These are phyloP conservation scores for Muscicapa comitata DNA, from an alignment of 2,797 vertebrate genomes.

Conservation along the genomic window DNA sequence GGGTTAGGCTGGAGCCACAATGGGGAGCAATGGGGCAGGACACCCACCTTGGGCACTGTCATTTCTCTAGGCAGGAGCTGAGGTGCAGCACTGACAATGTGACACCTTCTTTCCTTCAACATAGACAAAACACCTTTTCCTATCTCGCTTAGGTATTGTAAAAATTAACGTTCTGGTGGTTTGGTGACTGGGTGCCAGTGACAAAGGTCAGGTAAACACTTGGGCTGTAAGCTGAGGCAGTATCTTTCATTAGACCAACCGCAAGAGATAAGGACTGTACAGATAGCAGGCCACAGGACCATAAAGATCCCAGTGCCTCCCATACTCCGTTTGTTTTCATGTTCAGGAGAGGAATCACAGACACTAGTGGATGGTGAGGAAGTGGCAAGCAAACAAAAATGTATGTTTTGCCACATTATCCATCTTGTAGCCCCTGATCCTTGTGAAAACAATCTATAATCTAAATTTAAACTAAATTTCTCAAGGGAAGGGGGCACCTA, in stretches of 20 bases:
- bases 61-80: neutral
- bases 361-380: neutral
- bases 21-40: neutral
- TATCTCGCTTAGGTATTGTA: neutral
- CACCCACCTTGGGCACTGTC: neutral
- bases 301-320: neutral
- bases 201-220: conserved; percentile 10
- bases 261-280: neutral
- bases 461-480: neutral
- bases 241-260: neutral
- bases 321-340: neutral
- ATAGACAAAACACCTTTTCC: neutral
- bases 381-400: neutral
- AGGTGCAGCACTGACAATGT: neutral
- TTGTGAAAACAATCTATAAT: neutral
- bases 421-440: neutral
- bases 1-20: neutral
- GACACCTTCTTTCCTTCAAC: neutral
- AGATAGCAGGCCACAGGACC: neutral
- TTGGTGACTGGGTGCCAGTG: neutral
- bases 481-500: neutral
- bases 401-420: rapidly evolving
- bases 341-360: neutral
- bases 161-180: neutral
- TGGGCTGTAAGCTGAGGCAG: neutral